These are phyloP conservation scores for Fratercula arctica DNA, from an alignment of 2,797 vertebrate genomes.

Conservation along the genomic window DNA sequence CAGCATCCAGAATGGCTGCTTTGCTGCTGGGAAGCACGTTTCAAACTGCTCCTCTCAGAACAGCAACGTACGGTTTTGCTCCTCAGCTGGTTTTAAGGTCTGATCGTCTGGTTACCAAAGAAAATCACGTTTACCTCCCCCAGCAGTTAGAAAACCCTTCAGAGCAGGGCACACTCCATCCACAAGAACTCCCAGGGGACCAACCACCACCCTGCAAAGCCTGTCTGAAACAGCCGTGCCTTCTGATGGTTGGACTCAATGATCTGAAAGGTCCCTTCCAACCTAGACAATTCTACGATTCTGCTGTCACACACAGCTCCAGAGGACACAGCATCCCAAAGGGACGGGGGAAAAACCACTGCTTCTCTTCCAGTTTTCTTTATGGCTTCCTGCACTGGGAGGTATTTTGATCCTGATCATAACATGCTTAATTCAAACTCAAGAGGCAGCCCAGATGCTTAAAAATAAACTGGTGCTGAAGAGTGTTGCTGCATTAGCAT, in stretches of 20 bases:
- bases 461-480: background rate
- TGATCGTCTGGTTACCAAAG: background rate
- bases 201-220: background rate
- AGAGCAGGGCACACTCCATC: background rate
- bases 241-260: background rate
- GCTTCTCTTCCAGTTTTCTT: background rate
- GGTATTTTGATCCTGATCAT: background rate
- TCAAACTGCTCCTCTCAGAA: background rate
- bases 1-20: background rate
- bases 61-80: background rate
- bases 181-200: fast-evolving
- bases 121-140: background rate
- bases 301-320: background rate
- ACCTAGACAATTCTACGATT: background rate
- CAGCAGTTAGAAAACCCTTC: background rate
- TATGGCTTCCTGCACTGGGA: background rate
- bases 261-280: background rate
- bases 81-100: background rate
- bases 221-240: background rate
- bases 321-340: fast-evolving
- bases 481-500: background rate
- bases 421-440: background rate
- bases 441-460: background rate
- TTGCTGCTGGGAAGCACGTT: background rate
- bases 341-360: fast-evolving